Base-by-base conservation (phyloP, 1,140 invertebrate species). In the Macrobrachium nipponense region DNA sequence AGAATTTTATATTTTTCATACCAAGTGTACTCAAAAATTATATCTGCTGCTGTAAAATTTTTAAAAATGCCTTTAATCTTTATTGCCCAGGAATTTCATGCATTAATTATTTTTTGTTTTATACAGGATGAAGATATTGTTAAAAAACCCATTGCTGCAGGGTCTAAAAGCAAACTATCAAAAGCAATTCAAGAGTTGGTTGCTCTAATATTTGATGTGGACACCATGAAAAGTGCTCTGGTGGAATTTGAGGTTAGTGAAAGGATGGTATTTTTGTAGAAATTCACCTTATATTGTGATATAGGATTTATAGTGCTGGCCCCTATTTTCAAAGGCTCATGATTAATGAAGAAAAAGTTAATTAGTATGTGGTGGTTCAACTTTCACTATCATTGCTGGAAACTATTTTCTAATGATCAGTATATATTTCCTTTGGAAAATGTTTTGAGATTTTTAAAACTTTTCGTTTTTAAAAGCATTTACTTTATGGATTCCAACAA, bases 201-300 rank as follows among this genome's bases (percentile, higher is more conserved):
- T 2, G 93, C 93, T 87, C 92, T 96, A 73, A 96, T 99, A 77
- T 99, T 99, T 91, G 96, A 99, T 92, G 93, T 98, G 5, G 94
- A 97, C 73, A 92, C 92, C 12, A 99, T 99, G 98, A 98, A 98
- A 89, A 94, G 95, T 91, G 95, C 96, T 6, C 95, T 99, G 94
- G 90, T 96, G 89, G 97, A 99, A 91, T 99, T 98, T 93, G 97
- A 99, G 85, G 88, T 89, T 27, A 61, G 82, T 27, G n/a, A 5
- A 51, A 15, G 5, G 14, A 60, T 23, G 11, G 2, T n/a, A n/a
- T 36, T 62, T 23, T 80, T 14, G 36, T 79, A 20, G 59, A 59
- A 62, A 8, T 43, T 79, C 2, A 11, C 20, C 5, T 61, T 80
- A 6, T 44, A 77, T 14, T 5, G 27, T 43, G 14, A 23, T 66